phyloP scores from a whole-genome alignment of 2,797 vertebrate genomes.

The Miichthys miiuy region DNA sequence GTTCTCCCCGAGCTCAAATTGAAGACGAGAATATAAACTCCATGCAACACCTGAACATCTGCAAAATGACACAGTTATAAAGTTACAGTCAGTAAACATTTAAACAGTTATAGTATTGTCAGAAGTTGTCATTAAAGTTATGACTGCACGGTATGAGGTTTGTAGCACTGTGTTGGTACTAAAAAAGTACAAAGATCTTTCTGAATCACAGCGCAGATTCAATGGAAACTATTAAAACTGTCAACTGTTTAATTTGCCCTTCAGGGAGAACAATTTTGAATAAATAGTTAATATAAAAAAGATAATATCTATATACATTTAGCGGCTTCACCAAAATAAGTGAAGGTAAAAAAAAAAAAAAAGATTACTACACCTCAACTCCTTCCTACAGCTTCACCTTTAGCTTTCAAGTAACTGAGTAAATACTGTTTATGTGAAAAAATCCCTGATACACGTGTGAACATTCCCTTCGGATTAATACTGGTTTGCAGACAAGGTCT shows the following conservation, averaged over 20 bases:
- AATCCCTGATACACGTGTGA: constrained; percentile 49
- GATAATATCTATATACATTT: constrained; percentile 70
- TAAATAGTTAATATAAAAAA: constrained; percentile 78
- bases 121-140: too few relatives aligned
- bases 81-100: constrained; percentile 5
- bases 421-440: constrained; percentile 11
- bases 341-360: not conserved
- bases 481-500: constrained; percentile 49
- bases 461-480: constrained; percentile 30
- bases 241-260: constrained; percentile 6
- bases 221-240: constrained; percentile 5
- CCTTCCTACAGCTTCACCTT: not conserved
- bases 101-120: not conserved
- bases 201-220: not conserved
- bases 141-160: not conserved
- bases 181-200: constrained; percentile 1
- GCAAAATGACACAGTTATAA: not conserved
- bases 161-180: not conserved
- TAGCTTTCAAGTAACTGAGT: constrained; percentile 33
- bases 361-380: constrained; percentile 17
- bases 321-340: constrained; percentile 12
- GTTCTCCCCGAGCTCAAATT: constrained; percentile 50
- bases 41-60: not conserved
- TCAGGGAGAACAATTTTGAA: constrained; percentile 52
- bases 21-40: not conserved